These are phyloP conservation scores for Pteromalus puparum DNA, from an alignment of 1,140 invertebrate genomes.

Conservation along the genomic window DNA sequence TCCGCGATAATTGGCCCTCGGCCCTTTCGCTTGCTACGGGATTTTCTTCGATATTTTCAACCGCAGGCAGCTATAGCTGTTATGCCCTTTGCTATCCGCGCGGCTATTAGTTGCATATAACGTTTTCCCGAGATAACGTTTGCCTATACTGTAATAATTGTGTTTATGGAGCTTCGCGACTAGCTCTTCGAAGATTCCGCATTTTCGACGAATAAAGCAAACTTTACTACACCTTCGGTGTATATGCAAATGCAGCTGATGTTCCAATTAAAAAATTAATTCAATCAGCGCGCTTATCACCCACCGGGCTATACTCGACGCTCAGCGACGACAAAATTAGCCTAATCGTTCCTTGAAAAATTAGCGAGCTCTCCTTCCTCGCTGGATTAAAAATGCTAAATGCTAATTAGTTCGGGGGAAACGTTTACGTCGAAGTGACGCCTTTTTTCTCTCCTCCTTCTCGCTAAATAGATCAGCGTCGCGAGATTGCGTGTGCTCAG, in stretches of 20 bases:
- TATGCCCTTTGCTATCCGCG: neutral
- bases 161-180: conserved; percentile 22
- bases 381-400: conserved; percentile 72
- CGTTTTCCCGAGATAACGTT: neutral
- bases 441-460: conserved; percentile 20
- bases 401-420: conserved; percentile 72
- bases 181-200: neutral
- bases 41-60: conserved; percentile 68
- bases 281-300: conserved; percentile 32
- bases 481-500: conserved; percentile 64
- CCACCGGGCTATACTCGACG: no score
- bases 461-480: conserved; percentile 68
- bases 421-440: conserved; percentile 52
- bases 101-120: neutral
- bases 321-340: neutral
- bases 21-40: conserved; percentile 60
- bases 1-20: conserved; percentile 72
- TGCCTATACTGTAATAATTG: conserved; percentile 14
- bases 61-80: neutral
- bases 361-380: conserved; percentile 59
- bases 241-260: conserved; percentile 23
- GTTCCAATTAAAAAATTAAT: conserved; percentile 30
- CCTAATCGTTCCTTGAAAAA: conserved; percentile 39
- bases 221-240: neutral
- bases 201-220: neutral